Percentiles rank a stretch among this genome's conserved stretches.
Conservation (phyloP, 2,113 vertebrate genomes). For the Holacanthus passer region DNA sequence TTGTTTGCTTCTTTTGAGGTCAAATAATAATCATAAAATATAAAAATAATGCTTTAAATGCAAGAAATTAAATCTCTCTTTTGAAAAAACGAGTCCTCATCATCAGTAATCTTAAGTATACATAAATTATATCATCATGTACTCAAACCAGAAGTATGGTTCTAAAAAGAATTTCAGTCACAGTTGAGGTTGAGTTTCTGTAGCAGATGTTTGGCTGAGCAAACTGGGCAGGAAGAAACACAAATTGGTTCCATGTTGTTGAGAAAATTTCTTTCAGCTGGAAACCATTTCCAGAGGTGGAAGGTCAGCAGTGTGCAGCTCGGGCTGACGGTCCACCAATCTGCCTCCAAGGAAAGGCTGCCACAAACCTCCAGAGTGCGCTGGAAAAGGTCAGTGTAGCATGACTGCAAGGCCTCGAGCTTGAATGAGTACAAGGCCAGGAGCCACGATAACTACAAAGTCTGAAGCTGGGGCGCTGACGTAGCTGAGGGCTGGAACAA, state of each 20-base stretch:
- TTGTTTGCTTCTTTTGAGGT: not conserved
- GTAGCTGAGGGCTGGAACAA: not conserved
- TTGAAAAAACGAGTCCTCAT: not conserved
- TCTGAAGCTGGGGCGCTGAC: not conserved
- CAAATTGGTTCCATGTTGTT: slow-evolving; percentile 45
- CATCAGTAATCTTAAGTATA: not conserved
- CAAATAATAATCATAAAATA: not conserved
- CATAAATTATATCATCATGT: not conserved
- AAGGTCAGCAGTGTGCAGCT: slow-evolving; percentile 40
- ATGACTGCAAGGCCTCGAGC: not conserved
- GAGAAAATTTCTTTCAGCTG: slow-evolving; percentile 50
- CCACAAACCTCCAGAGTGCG: not conserved
- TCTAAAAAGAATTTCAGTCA: not conserved
- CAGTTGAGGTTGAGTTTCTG: not conserved
- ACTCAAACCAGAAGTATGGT: not conserved
- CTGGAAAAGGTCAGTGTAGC: slow-evolving; percentile 27
- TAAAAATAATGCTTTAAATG: not conserved
- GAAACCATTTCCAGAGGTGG: slow-evolving; percentile 48
- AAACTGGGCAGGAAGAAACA: slow-evolving; percentile 26
- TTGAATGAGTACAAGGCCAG: not conserved
- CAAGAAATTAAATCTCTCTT: not conserved
- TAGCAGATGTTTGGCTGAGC: not conserved
- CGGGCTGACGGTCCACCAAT: slow-evolving; percentile 15
- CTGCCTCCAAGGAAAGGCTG: slow-evolving; percentile 8
- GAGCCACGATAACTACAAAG: not conserved